phyloP scores from a whole-genome alignment of 2,888 invertebrate genomes.

The Pollenia labialis region DNA sequence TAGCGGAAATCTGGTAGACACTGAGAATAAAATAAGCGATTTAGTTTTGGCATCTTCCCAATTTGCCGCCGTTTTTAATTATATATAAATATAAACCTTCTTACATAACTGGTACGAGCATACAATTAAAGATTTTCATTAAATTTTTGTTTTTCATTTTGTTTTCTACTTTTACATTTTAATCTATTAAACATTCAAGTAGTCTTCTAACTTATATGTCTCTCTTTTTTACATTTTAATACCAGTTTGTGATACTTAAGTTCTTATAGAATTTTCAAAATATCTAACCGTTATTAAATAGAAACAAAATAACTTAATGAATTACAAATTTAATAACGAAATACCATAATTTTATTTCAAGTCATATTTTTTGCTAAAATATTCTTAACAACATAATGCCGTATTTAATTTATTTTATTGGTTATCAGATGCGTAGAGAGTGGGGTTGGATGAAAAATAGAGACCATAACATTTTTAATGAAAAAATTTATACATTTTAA shows the following conservation, averaged over 20 bases:
- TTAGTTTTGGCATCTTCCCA: too few relatives aligned
- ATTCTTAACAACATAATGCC: neutral
- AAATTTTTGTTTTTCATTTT: neutral
- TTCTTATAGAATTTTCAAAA: neutral
- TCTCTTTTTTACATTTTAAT: conserved; percentile 4
- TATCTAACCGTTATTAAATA: too few relatives aligned
- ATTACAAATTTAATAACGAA: conserved; percentile 7
- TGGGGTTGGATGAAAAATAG: too few relatives aligned
- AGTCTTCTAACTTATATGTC: neutral
- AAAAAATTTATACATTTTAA: too few relatives aligned
- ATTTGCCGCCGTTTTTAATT: too few relatives aligned
- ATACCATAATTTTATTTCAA: conserved; percentile 1
- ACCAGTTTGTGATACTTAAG: neutral
- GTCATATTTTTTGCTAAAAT: neutral
- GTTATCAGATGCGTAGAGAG: too few relatives aligned
- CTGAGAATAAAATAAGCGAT: too few relatives aligned
- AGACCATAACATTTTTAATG: too few relatives aligned
- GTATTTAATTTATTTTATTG: neutral
- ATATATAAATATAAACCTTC: neutral
- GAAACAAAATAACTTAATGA: neutral
- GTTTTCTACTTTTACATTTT: neutral
- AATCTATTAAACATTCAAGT: neutral
- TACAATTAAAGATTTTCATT: neutral
- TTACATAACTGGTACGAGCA: neutral
- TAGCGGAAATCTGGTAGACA: too few relatives aligned